A percentile compares a stretch with the other conserved stretches of the same genome.
phyloP scores from a whole-genome alignment of 2,888 invertebrate genomes.

The Hoplodrina blanda region DNA sequence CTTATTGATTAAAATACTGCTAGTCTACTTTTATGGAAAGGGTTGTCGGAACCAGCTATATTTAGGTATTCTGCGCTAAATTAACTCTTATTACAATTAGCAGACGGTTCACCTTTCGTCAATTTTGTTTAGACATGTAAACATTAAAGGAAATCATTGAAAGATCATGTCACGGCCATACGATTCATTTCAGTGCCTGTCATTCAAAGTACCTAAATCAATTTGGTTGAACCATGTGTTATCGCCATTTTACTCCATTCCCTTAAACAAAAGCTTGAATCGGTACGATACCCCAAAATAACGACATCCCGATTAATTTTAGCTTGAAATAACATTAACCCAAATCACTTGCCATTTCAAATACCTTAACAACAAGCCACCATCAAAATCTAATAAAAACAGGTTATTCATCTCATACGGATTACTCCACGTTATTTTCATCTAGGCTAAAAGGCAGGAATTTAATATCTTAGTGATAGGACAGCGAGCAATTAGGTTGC shows the following conservation, averaged over 20 bases:
- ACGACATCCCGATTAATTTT: background rate
- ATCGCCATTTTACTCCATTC: background rate
- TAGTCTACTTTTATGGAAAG: too few relatives aligned
- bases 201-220: too few relatives aligned
- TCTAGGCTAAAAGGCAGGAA: conserved; percentile 50
- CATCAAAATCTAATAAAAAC: conserved; percentile 15
- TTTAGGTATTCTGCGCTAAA: too few relatives aligned
- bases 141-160: too few relatives aligned
- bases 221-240: too few relatives aligned
- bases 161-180: too few relatives aligned
- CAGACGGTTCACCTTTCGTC: too few relatives aligned
- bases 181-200: too few relatives aligned
- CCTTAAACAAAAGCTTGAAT: background rate
- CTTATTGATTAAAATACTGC: too few relatives aligned
- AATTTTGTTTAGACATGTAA: too few relatives aligned
- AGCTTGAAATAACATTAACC: background rate
- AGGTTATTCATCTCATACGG: conserved; percentile 1
- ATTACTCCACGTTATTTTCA: conserved; percentile 44
- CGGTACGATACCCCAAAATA: background rate
- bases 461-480: conserved; percentile 55
- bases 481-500: conserved; percentile 51
- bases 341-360: conserved; percentile 8
- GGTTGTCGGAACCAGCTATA: too few relatives aligned
- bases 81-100: too few relatives aligned
- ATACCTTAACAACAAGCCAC: conserved; percentile 23